Percentiles rank a stretch among this genome's conserved stretches.
phyloP scores from a whole-genome alignment of 2,797 vertebrate genomes.

The Gambusia yucatana region DNA sequence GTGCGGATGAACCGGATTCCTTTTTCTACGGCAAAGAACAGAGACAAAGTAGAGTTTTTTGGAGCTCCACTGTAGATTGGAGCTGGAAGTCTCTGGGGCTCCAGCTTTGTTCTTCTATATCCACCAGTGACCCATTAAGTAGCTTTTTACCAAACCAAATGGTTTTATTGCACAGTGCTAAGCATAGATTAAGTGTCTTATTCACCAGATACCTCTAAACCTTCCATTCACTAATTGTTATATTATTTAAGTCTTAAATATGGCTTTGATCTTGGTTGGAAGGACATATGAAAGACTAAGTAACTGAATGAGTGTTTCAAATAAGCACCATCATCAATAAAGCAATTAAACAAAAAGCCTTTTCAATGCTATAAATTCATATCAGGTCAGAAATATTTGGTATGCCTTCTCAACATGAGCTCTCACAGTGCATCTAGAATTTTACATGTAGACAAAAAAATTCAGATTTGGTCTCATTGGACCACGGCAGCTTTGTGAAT shows the following conservation, averaged over 20 bases:
- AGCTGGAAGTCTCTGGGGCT: conserved; percentile 18
- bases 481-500: background rate
- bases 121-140: conserved; percentile 30
- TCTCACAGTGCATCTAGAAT: background rate
- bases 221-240: background rate
- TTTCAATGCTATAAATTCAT: background rate
- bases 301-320: background rate
- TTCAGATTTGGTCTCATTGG: background rate
- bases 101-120: conserved; percentile 32
- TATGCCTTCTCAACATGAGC: background rate
- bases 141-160: conserved; percentile 29
- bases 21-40: conserved; percentile 27
- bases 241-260: conserved; percentile 13
- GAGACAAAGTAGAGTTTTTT: conserved; percentile 22
- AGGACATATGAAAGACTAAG: background rate
- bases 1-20: conserved; percentile 30
- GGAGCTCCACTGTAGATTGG: conserved; percentile 8
- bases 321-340: background rate
- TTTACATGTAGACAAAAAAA: background rate
- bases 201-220: conserved; percentile 17
- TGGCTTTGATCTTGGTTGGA: conserved; percentile 37
- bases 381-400: background rate
- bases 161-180: conserved; percentile 16
- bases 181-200: conserved; percentile 16
- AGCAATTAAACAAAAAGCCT: background rate